Percentiles rank a stretch among this genome's conserved stretches.
These are phyloP conservation scores for Synodontis membranacea DNA, from an alignment of 2,113 vertebrate species.

Conservation along the genomic window DNA sequence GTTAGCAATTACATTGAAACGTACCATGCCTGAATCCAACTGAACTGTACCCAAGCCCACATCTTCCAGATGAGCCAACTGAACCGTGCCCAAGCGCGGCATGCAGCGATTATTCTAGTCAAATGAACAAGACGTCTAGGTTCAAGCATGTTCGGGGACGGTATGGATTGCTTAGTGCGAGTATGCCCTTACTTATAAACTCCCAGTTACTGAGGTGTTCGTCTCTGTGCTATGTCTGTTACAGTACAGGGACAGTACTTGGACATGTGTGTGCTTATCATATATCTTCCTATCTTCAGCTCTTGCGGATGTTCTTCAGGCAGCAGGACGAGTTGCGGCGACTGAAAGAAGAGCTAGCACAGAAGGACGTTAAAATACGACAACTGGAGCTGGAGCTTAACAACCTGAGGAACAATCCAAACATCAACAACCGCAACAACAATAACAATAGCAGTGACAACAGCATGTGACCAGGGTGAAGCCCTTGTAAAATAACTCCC, in stretches of 20 bases:
- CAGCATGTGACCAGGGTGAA: constrained; percentile 45
- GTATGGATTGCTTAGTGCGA: too few species aligned
- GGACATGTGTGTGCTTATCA: background rate
- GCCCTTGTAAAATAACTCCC: constrained; percentile 34
- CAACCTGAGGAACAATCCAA: constrained; percentile 91
- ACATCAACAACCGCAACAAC: constrained; percentile 80
- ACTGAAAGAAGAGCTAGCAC: constrained; percentile 87
- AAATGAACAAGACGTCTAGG: too few species aligned
- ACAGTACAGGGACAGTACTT: background rate
- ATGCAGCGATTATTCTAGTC: too few species aligned
- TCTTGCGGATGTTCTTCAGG: constrained; percentile 95
- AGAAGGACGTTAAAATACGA: constrained; percentile 89
- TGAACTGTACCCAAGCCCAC: too few species aligned
- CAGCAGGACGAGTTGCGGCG: constrained; percentile 95
- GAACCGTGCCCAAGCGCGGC: too few species aligned
- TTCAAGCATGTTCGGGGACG: too few species aligned
- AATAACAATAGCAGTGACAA: constrained; percentile 76
- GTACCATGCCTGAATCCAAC: too few species aligned
- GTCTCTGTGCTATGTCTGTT: background rate
- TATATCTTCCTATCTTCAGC: constrained; percentile 66
- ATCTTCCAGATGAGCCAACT: too few species aligned
- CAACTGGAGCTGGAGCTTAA: constrained; percentile 96
- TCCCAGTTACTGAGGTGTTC: background rate
- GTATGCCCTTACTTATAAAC: background rate
- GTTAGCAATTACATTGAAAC: too few species aligned